Evolutionary conservation across 1,140 invertebrate genomes (phyloP).

Genomic region (Holotrichia oblita): DNA sequence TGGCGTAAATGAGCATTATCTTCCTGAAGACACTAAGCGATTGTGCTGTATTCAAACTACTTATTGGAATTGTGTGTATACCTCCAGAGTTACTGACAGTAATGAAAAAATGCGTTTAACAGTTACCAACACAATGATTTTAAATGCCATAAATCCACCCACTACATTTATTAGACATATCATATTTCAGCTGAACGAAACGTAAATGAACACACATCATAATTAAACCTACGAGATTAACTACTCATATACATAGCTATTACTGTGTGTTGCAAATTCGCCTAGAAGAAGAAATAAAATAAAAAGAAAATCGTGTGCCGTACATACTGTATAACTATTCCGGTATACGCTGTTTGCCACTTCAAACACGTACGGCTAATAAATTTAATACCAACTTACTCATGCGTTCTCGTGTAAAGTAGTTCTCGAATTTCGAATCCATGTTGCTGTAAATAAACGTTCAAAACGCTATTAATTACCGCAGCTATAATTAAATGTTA

Average conservation of each 20-base stretch:
- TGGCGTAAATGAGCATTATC: no score
- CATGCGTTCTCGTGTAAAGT: constrained; percentile 23
- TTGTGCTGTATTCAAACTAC: no score
- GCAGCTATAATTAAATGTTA: no score
- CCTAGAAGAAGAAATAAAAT: constrained; percentile 4
- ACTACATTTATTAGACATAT: no score
- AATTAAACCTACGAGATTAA: not conserved
- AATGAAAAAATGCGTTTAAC: no score
- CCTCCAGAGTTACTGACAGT: no score
- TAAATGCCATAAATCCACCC: no score
- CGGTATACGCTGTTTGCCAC: constrained; percentile 20
- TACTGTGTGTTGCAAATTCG: not conserved
- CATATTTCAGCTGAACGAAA: no score
- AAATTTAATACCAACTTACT: constrained; percentile 33
- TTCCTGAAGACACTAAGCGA: no score
- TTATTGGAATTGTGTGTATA: no score
- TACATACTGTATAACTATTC: not conserved
- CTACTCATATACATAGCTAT: not conserved
- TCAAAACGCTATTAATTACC: constrained; percentile 31
- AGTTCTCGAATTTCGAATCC: constrained; percentile 28
- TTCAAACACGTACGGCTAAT: constrained; percentile 33
- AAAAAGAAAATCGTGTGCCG: constrained; percentile 16
- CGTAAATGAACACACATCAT: not conserved
- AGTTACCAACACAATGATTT: no score
- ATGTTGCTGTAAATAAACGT: constrained; percentile 30